A percentile compares a stretch with the other conserved stretches of the same genome.
These are phyloP conservation scores for Sarcophaga caerulescens DNA, from an alignment of 2,888 invertebrate genomes.

Conservation along the genomic window DNA sequence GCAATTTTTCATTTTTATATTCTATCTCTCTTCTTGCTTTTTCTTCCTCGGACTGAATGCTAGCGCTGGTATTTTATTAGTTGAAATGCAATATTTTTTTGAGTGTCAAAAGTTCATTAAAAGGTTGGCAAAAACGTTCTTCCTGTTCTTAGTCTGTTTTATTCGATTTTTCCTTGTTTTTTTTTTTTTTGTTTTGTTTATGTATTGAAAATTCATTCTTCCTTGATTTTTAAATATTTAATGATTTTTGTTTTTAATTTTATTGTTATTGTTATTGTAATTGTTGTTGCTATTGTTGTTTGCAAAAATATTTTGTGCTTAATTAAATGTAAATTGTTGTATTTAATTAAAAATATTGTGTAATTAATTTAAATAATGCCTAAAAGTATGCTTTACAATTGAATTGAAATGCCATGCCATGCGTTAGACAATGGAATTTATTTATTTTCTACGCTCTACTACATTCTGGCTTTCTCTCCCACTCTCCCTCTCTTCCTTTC, in stretches of 20 bases:
- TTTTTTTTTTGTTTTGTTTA: no score
- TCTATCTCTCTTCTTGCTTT: neutral
- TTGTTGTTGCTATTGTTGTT: constrained; percentile 2
- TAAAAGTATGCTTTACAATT: constrained; percentile 55
- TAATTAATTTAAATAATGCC: constrained; percentile 34
- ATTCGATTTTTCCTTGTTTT: no score
- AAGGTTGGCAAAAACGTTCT: no score
- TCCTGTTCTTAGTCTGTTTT: no score
- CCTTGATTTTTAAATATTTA: neutral
- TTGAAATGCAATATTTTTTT: neutral
- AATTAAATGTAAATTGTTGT: constrained; percentile 56
- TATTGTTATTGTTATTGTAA: neutral
- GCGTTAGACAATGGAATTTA: constrained; percentile 42
- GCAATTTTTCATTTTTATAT: neutral
- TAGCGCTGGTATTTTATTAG: neutral
- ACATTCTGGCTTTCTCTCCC: neutral
- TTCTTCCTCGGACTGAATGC: neutral
- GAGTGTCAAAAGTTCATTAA: neutral
- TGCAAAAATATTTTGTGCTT: constrained; percentile 45
- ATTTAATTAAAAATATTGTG: constrained; percentile 40
- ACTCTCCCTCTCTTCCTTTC: neutral
- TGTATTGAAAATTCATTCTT: no score
- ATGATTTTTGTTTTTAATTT: constrained; percentile 6
- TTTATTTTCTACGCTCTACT: neutral
- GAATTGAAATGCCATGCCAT: constrained; percentile 1